Percentiles rank a stretch among this genome's conserved stretches.
phyloP scores from a whole-genome alignment of 2,113 vertebrate genomes.

The Trinectes maculatus region DNA sequence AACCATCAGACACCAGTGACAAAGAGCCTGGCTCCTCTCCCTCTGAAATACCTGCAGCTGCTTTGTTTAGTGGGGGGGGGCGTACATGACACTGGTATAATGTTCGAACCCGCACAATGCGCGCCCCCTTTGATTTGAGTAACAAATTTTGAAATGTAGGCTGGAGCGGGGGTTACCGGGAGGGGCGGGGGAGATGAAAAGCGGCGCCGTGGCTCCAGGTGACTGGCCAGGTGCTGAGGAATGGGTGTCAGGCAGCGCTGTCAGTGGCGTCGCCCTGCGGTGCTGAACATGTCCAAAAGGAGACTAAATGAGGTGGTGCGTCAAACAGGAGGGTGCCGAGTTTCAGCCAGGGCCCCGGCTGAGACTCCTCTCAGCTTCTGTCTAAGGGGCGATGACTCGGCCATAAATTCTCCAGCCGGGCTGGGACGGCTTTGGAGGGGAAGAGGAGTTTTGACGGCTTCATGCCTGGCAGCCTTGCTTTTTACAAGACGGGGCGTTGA shows the following conservation, averaged over 20 bases:
- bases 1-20: conserved; percentile 66
- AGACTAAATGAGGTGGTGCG: conserved; percentile 55
- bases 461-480: conserved; percentile 65
- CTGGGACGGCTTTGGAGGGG: conserved; percentile 51
- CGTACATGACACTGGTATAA: conserved; percentile 76
- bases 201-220: conserved; percentile 69
- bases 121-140: conserved; percentile 74
- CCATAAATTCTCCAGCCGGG: conserved; percentile 74
- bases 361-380: conserved; percentile 62
- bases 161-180: not conserved
- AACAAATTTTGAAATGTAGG: conserved; percentile 58
- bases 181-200: conserved; percentile 57
- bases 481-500: conserved; percentile 71
- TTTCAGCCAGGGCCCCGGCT: conserved; percentile 57
- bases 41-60: conserved; percentile 76
- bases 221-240: conserved; percentile 67
- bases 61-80: conserved; percentile 65
- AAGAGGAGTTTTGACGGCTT: conserved; percentile 62
- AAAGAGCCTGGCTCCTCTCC: conserved; percentile 67
- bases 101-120: conserved; percentile 68
- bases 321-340: conserved; percentile 63
- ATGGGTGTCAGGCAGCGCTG: conserved; percentile 47
- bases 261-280: conserved; percentile 57
- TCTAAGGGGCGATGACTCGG: conserved; percentile 69
- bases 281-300: conserved; percentile 36